A percentile compares a stretch with the other conserved stretches of the same genome.
Conservation (phyloP, 2,888 invertebrate species). For the Cosmopolites sordidus region DNA sequence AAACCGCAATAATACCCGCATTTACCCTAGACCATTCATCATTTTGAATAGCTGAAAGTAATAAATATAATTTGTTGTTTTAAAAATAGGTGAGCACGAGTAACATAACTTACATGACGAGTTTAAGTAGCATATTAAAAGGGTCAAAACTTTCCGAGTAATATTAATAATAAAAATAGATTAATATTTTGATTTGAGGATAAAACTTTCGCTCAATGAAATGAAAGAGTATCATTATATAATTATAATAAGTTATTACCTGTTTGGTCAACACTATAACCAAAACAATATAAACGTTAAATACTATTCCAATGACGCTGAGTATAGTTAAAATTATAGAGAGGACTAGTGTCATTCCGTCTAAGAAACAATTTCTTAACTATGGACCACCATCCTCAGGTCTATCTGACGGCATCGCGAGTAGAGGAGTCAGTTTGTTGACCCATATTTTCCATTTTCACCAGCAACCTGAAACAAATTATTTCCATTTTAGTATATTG, state of each 20-base stretch:
- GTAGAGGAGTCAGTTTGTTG: conserved; percentile 5
- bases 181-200: too few species aligned
- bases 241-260: conserved; percentile 50
- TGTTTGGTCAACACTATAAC: conserved; percentile 69
- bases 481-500: not conserved
- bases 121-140: too few species aligned
- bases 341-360: conserved; percentile 62
- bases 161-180: too few species aligned
- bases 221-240: too few species aligned
- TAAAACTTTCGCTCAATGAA: too few species aligned
- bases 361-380: conserved; percentile 30
- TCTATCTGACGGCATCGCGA: conserved; percentile 16
- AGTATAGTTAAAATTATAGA: conserved; percentile 65
- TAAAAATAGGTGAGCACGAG: too few species aligned
- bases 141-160: too few species aligned
- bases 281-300: conserved; percentile 71
- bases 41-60: too few species aligned
- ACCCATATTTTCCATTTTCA: conserved; percentile 2
- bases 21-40: too few species aligned
- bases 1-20: too few species aligned
- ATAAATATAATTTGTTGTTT: too few species aligned
- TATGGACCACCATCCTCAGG: conserved; percentile 14
- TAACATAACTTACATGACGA: too few species aligned
- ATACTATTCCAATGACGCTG: conserved; percentile 65
- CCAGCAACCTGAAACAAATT: not conserved